Evolutionary conservation across 2,888 invertebrate genomes (phyloP).

Genomic region (Drosophila rubida): DNA sequence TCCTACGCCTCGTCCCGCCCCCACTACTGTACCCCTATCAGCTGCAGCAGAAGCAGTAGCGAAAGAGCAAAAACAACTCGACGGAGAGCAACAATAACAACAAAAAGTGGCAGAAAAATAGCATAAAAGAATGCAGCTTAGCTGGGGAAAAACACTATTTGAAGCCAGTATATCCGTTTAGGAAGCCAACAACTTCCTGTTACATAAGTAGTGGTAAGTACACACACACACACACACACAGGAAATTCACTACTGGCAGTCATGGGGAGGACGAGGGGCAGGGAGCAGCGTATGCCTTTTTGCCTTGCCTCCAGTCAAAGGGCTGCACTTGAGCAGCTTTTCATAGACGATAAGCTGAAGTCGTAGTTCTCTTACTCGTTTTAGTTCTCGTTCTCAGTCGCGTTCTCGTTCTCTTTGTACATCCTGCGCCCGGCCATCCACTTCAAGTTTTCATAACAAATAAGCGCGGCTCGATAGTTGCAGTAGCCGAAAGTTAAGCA

Average conservation of each 20-base stretch:
- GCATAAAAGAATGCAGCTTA: constrained; percentile 48
- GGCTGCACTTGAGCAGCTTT: constrained; percentile 63
- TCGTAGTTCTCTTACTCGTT: constrained; percentile 6
- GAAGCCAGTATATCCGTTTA: constrained; percentile 78
- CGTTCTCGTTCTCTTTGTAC: constrained; percentile 12
- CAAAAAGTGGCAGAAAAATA: constrained; percentile 29
- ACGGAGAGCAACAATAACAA: constrained; percentile 2
- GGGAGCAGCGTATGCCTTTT: constrained; percentile 30
- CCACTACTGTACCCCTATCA: neutral
- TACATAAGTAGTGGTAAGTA: constrained; percentile 67
- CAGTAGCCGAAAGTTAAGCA: constrained; percentile 69
- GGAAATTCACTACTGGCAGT: constrained; percentile 47
- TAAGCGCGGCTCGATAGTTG: constrained; percentile 69
- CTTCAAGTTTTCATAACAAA: constrained; percentile 72
- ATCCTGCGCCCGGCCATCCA: constrained; percentile 17
- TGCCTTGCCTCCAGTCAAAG: constrained; percentile 46
- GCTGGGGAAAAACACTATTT: constrained; percentile 51
- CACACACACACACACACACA: constrained; percentile 37
- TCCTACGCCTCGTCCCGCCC: no score
- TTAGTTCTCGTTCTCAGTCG: neutral
- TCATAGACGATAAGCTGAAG: constrained; percentile 57
- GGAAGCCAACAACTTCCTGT: constrained; percentile 77
- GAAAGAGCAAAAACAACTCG: constrained; percentile 18
- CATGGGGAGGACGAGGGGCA: constrained; percentile 19
- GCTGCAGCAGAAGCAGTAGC: constrained; percentile 39